Base-by-base conservation (phyloP, 2,113 vertebrate species). In the Synchiropus splendidus region DNA sequence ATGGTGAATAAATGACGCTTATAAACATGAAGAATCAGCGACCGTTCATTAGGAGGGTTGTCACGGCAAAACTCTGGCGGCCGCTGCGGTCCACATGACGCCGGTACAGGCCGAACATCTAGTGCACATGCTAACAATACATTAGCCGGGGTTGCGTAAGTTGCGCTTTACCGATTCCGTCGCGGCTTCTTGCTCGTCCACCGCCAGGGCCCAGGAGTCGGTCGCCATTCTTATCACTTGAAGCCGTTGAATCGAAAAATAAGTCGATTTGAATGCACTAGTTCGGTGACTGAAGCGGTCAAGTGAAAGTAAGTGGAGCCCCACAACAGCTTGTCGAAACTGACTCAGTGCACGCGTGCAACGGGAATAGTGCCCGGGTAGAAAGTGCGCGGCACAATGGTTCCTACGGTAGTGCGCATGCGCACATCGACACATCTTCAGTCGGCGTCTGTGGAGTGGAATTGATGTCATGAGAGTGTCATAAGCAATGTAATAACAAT, bases 171-270 rank as follows among this genome's bases (percentile, higher is more conserved):
- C 92, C 79, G 92, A 96, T 69, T 89, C 89, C 1, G 90, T 91
- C 13, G 91, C 90, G 1, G 90, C 90, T 70, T 96, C 93, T 74
- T 96, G 93, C 67, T 90, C 84, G 39, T 95, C 93, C 59, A 97
- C 92, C 9, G 93, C 91, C 72, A 89, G 74, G 5, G 93, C 92
- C 93, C 90, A 95, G 2, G 92, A 95, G 66, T 95, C 91, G 31
- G 93, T 88, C 48, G 93, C 88, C 93, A 95, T 94, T 16, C 39
- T 45, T 43, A 38, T 2, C 50, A 43, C 33, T 43, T 27, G 21
- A 27, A 27, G 8, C 8, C 8, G 21, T 27, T 8, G 8, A 27
- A 27, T 27, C 4, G 8, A 27, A 27, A 4, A 4, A 4, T 8
- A 27, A 27, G 8, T 8, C 8, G 4, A 27, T 5, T 8, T 27